Evolutionary conservation across 2,888 invertebrate genomes (phyloP), one percentile per base, ranked within the genome.

Genomic region (Nipponacmea schrenckii): DNA sequence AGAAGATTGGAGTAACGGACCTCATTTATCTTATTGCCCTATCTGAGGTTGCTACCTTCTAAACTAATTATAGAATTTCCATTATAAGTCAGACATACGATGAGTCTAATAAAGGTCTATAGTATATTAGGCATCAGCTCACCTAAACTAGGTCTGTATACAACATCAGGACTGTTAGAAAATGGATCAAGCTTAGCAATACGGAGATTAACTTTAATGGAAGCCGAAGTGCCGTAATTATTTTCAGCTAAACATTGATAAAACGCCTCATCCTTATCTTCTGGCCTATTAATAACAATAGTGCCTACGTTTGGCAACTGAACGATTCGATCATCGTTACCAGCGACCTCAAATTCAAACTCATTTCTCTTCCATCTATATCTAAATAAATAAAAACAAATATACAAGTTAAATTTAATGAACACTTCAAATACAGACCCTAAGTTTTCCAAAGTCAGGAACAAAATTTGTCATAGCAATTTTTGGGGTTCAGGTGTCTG

Each of bases 171-270:
- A 56, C 12, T 10, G 20, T 20, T 89, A 78, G 81, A 72, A 84
- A 86, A 76, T 71, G 80, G 70, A 70, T 79, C 76, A 78, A 83
- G 87, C 84, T 86, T 64, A 8, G 83, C 85, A 62, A 81, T 80
- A 56, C 83, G 73, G n/a, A 85, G 73, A 72, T 85, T 84, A 46
- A 83, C 74, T 62, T 82, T 82, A 15, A 81, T 94, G 86, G 97
- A 96, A 1, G 96, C 95, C 62, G 98, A 96, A 1, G 92, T 94
- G 72, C 98, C 98, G 92, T 95, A 95, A 85, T 95, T 94, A 89
- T 98, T 98, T 85, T 93, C 92, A 2, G 98, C 97, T 89, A 96
- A 95, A 90, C 97, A 97, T 89, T 97, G 96, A 90, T 97, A 98
- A 86, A 96, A 95, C 31, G 96, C 97, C 77, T 96, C 92, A 89